phyloP scores from a whole-genome alignment of 2,797 vertebrate genomes.

The Pristis pectinata region DNA sequence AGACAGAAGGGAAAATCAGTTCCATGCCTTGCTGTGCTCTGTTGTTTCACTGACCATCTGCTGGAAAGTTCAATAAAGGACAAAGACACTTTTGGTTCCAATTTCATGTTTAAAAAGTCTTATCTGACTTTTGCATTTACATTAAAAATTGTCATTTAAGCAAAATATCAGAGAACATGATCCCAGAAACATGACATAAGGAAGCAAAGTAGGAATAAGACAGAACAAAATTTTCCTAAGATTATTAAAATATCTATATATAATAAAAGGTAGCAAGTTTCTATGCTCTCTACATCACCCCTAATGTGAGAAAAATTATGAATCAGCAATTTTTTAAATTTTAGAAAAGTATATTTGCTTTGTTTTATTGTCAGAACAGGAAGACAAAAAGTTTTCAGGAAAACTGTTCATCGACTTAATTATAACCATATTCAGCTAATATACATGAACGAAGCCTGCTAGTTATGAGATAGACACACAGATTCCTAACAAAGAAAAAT shows the following conservation, averaged over 20 bases:
- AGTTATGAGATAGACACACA: neutral
- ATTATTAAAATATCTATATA: neutral
- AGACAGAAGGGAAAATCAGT: neutral
- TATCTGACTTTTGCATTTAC: neutral
- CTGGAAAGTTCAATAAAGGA: too few relatives aligned
- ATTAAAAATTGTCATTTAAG: neutral
- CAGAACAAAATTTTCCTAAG: neutral
- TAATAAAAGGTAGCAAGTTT: neutral
- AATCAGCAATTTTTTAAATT: neutral
- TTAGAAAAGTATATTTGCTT: neutral
- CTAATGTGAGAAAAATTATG: neutral
- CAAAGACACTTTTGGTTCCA: neutral
- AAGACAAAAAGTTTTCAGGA: neutral
- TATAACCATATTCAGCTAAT: neutral
- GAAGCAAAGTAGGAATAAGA: neutral
- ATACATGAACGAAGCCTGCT: neutral
- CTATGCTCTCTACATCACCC: neutral
- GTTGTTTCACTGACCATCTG: neutral
- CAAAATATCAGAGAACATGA: neutral
- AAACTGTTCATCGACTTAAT: neutral
- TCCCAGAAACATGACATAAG: neutral
- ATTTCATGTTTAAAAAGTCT: neutral
- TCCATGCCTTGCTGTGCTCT: neutral
- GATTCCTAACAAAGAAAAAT: neutral
- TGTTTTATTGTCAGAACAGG: neutral